Percentiles rank a stretch among this genome's conserved stretches.
Evolutionary conservation across 2,888 invertebrate genomes (phyloP).

Genomic region (Lochmaea capreae): DNA sequence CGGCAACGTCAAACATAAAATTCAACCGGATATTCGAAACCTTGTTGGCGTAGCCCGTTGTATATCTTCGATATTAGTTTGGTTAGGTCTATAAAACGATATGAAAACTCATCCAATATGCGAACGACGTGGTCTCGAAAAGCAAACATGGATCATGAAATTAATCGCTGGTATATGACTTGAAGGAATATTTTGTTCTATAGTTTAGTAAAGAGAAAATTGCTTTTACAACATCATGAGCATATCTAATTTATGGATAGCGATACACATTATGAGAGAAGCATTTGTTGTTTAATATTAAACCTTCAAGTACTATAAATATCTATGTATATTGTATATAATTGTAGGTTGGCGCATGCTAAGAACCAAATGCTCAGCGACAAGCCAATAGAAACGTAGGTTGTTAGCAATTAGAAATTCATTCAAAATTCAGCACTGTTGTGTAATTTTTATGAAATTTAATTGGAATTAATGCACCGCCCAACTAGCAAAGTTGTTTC

Average conservation of each 20-base stretch:
- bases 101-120: constrained; percentile 43
- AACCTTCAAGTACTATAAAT: background rate
- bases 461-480: too few species aligned
- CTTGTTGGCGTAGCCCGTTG: constrained; percentile 32
- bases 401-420: too few species aligned
- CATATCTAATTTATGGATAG: constrained; percentile 1
- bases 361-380: too few species aligned
- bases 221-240: constrained; percentile 19
- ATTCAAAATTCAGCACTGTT: too few species aligned
- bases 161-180: constrained; percentile 40
- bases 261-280: background rate
- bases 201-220: constrained; percentile 21
- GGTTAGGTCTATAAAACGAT: constrained; percentile 41
- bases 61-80: constrained; percentile 39
- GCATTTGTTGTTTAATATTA: background rate
- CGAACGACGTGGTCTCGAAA: constrained; percentile 41
- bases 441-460: too few species aligned
- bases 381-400: too few species aligned
- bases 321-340: too few species aligned
- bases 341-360: too few species aligned
- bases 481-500: too few species aligned
- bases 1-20: constrained; percentile 26
- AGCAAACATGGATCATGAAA: constrained; percentile 41
- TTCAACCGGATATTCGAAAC: constrained; percentile 33
- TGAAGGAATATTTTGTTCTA: constrained; percentile 33